Conservation (phyloP, 2,888 invertebrate genomes). For the Rosalia funebris region DNA sequence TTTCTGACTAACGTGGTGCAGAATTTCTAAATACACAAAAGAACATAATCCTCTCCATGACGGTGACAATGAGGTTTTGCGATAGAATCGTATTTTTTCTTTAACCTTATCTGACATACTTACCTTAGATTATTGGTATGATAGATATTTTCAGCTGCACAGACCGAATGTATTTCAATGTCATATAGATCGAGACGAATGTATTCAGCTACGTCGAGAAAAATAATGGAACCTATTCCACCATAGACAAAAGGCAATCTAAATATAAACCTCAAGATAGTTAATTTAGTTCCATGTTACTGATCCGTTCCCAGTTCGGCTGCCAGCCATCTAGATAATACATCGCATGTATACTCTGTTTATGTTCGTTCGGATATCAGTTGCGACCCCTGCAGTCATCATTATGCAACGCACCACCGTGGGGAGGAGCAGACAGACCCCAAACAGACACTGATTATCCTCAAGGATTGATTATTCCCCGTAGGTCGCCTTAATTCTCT, state of each 20-base stretch:
- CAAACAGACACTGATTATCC: conserved; percentile 38
- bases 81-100: too few species aligned
- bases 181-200: too few species aligned
- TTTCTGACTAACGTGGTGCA: too few species aligned
- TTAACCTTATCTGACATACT: too few species aligned
- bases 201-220: too few species aligned
- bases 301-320: conserved; percentile 8
- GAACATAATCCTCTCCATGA: too few species aligned
- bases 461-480: conserved; percentile 32
- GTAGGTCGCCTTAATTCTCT: conserved; percentile 23
- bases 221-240: background rate
- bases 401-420: conserved; percentile 32
- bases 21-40: too few species aligned
- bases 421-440: conserved; percentile 17
- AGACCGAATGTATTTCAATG: too few species aligned
- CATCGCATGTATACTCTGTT: conserved; percentile 8
- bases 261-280: conserved; percentile 6
- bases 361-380: conserved; percentile 30
- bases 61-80: too few species aligned
- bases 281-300: conserved; percentile 15
- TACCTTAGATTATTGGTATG: too few species aligned
- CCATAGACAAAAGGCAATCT: conserved; percentile 4
- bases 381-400: conserved; percentile 31
- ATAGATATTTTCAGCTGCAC: too few species aligned
- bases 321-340: conserved; percentile 13